These are phyloP conservation scores for Lasioglossum villosulum DNA, from an alignment of 2,888 invertebrate genomes.

Conservation along the genomic window DNA sequence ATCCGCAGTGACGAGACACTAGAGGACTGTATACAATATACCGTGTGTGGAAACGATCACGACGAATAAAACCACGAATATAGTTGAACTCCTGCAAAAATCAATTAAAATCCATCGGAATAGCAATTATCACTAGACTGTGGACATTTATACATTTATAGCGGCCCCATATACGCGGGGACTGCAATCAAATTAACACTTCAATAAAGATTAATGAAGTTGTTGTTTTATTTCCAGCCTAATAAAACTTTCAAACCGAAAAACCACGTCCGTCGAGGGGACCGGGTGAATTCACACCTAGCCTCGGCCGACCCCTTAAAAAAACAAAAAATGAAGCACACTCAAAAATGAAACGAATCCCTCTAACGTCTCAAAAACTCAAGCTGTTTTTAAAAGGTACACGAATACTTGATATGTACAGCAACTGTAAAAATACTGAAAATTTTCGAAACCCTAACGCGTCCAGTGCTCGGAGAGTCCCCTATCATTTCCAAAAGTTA, in stretches of 20 bases:
- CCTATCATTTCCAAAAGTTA: not conserved
- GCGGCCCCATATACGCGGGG: not conserved
- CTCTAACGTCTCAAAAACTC: too few species aligned
- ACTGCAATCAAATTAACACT: not conserved
- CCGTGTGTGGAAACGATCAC: too few species aligned
- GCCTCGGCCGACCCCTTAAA: not conserved
- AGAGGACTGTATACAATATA: too few species aligned
- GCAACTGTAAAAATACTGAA: too few species aligned
- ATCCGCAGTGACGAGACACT: too few species aligned
- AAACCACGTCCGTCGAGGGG: not conserved
- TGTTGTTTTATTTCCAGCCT: not conserved
- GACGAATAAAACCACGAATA: too few species aligned
- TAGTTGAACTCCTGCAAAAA: too few species aligned
- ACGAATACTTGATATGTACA: too few species aligned
- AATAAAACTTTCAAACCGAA: not conserved
- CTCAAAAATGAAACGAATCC: too few species aligned
- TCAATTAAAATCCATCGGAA: not conserved
- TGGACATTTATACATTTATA: not conserved
- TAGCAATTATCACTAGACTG: not conserved
- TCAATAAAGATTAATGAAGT: constrained; percentile 24
- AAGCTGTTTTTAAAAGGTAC: too few species aligned
- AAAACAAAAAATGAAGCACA: not conserved
- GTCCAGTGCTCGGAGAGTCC: not conserved
- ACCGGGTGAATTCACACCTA: not conserved
- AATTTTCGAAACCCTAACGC: too few species aligned